These are phyloP conservation scores for Zoanthus gigantus DNA, from an alignment of 92 coral and sea anemone species.

Conservation along the genomic window DNA sequence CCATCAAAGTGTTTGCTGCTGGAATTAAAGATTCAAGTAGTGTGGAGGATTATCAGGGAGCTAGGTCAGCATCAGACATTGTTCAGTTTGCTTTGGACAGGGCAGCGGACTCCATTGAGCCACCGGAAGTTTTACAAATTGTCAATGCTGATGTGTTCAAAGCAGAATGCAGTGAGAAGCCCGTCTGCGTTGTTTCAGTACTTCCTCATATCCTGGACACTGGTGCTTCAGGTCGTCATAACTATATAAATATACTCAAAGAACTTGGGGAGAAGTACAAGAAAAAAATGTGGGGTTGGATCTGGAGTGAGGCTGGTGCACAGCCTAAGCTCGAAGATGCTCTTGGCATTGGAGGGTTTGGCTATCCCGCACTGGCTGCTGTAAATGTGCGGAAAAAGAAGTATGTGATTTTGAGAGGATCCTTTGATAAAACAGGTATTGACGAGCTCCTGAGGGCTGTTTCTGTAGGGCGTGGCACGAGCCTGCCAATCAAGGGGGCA, in stretches of 20 bases:
- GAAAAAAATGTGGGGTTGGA: slow-evolving; percentile 93
- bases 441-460: slow-evolving; percentile 95
- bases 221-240: slow-evolving; percentile 92
- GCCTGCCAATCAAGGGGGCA: slow-evolving; percentile 82
- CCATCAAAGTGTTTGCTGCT: slow-evolving; percentile 94
- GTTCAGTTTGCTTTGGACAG: slow-evolving; percentile 90
- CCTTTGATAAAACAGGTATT: slow-evolving; percentile 90
- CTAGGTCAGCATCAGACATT: slow-evolving; percentile 86
- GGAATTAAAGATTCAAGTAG: slow-evolving; percentile 82
- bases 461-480: slow-evolving; percentile 97
- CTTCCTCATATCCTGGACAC: slow-evolving; percentile 94
- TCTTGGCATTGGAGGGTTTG: slow-evolving; percentile 95
- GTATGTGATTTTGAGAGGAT: slow-evolving; percentile 81
- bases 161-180: slow-evolving; percentile 86
- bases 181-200: slow-evolving; percentile 87
- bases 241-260: slow-evolving; percentile 79
- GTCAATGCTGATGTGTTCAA: slow-evolving; percentile 60
- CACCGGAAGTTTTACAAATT: slow-evolving; percentile 85
- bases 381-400: slow-evolving; percentile 89
- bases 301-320: slow-evolving; percentile 95
- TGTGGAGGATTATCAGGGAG: slow-evolving; percentile 89
- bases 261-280: slow-evolving; percentile 96
- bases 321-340: slow-evolving; percentile 93
- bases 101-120: slow-evolving; percentile 80
- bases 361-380: slow-evolving; percentile 96